Base-by-base conservation (phyloP, 2,797 vertebrate genomes). In the Alosa sapidissima region DNA sequence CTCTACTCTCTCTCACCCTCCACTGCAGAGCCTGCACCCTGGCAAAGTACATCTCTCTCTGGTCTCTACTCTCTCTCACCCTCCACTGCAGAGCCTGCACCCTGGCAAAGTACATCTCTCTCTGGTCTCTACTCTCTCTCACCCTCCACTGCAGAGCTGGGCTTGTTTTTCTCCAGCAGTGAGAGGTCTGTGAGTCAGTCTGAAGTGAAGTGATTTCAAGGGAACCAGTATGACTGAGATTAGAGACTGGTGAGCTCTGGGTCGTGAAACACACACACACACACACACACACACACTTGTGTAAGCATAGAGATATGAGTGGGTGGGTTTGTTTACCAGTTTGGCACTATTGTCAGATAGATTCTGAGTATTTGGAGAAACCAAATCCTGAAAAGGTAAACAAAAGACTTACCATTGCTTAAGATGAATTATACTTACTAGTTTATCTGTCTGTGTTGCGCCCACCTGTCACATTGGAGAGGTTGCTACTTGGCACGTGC, bases 401-500 rank as follows among this genome's bases (percentile, higher is more conserved):
- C n/a, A 7, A 65, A 6, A 28, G 8, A 8, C 24, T 24, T 8
- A 65, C n/a, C 60, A 65, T 65, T 65, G 21, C 21, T 1, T 65
- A 10, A 24, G n/a, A 65, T 65, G n/a, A 65, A 9, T 65, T 65
- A 65, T 21, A 24, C 24, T 10, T n/a, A 28, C 24, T 10, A n/a
- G 16, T 19, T 16, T 55, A 14, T 19, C 24, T 60, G 58, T n/a
- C 19, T 60, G 52, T 1, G 6, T 1, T 58, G 5, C 55, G 21
- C 55, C 60, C 60, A 24, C n/a, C 60, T 28, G 19, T 65, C n/a
- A 65, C 60, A 5, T 28, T 5, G n/a, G 60, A 28, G 24, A n/a
- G 60, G n/a, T 65, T 28, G 24, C 60, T 65, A 65, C 60, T 62
- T n/a, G n/a, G 60, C 60, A 62, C 60, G n/a, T 62, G 60, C 60